Percentiles rank a stretch among this genome's conserved stretches.
Evolutionary conservation across 2,797 vertebrate genomes (phyloP).

Genomic region (Bufotes viridis): DNA sequence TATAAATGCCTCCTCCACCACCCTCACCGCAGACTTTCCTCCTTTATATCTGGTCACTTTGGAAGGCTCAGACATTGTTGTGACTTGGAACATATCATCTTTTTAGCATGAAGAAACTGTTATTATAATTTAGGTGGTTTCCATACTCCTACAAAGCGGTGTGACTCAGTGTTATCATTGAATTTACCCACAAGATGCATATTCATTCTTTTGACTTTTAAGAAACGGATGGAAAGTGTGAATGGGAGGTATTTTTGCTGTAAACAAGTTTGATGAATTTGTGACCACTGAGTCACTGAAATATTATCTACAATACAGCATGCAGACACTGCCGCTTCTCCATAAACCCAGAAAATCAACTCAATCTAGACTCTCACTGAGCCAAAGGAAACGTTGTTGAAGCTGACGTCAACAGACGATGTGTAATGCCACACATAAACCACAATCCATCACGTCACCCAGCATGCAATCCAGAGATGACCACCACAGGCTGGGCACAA

Average conservation of each 20-base stretch:
- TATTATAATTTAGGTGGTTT: conserved; percentile 23
- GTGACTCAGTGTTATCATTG: conserved; percentile 38
- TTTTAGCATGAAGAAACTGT: background rate
- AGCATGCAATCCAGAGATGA: conserved; percentile 65
- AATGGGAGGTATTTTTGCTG: conserved; percentile 38
- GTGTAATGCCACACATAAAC: conserved; percentile 70
- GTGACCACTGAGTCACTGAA: conserved; percentile 40
- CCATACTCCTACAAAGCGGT: background rate
- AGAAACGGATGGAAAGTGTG: conserved; percentile 38
- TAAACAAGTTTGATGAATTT: conserved; percentile 58
- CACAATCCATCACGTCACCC: conserved; percentile 72
- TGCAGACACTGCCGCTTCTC: conserved; percentile 53
- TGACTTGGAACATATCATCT: background rate
- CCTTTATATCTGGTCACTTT: background rate
- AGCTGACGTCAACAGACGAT: conserved; percentile 73
- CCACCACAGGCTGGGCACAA: conserved; percentile 67
- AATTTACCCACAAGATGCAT: background rate
- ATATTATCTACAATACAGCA: conserved; percentile 48
- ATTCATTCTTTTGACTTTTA: conserved; percentile 10
- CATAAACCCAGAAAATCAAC: conserved; percentile 46
- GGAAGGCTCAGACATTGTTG: background rate
- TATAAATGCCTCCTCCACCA: no score
- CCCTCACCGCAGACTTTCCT: no score
- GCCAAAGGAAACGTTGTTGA: conserved; percentile 65
- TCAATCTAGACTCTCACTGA: conserved; percentile 59